Conservation (phyloP, 2,888 invertebrate species). For the Folsomia candida region DNA sequence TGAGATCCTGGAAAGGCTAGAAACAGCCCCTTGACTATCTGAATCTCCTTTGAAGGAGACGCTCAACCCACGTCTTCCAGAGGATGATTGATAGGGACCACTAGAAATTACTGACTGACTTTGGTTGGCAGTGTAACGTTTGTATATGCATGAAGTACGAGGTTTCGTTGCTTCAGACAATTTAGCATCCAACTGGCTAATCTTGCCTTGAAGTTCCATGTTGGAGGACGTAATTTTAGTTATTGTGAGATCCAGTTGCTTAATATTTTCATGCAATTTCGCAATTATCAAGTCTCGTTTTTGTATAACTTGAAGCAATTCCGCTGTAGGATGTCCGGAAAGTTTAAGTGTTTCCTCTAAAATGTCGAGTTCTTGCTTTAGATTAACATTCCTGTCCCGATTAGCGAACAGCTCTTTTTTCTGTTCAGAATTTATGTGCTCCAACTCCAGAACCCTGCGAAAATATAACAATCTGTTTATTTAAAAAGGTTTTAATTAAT, state of each 20-base stretch:
- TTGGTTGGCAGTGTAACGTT: not conserved
- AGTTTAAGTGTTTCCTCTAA: not conserved
- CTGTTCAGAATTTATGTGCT: constrained; percentile 4
- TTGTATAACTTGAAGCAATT: constrained; percentile 8
- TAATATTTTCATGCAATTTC: constrained; percentile 3
- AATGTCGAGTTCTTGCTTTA: constrained; percentile 15
- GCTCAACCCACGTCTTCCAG: not conserved
- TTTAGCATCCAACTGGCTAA: not conserved
- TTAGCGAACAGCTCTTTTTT: constrained; percentile 14
- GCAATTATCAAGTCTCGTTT: constrained; percentile 4
- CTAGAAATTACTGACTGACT: not conserved
- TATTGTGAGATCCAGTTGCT: not conserved
- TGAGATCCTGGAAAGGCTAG: too few relatives aligned
- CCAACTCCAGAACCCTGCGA: constrained; percentile 20
- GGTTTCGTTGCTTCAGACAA: not conserved
- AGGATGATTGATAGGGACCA: not conserved
- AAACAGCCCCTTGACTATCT: too few relatives aligned
- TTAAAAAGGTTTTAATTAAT: not conserved
- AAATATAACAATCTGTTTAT: not conserved
- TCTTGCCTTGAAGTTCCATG: constrained; percentile 1
- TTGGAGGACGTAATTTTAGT: not conserved
- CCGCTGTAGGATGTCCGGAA: constrained; percentile 4
- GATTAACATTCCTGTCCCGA: constrained; percentile 10
- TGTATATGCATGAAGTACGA: not conserved
- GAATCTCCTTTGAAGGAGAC: not conserved